These are phyloP conservation scores for Halichondria panicea DNA, from an alignment of 37 sponge, comb jelly and placozoan species.

Conservation along the genomic window DNA sequence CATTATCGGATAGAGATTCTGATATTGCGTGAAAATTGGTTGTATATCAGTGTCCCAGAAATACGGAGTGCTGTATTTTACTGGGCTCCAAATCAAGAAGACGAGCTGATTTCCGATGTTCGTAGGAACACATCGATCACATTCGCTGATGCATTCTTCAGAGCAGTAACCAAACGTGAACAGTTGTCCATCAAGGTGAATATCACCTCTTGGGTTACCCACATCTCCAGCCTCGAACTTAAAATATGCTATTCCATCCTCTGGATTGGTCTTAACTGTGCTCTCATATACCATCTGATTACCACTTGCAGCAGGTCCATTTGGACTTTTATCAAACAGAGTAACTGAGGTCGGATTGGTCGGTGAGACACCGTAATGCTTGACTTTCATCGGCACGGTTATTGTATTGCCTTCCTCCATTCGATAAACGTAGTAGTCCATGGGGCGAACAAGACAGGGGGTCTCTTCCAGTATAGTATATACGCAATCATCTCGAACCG, in stretches of 20 bases:
- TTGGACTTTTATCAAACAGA: not conserved
- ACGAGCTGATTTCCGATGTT: not conserved
- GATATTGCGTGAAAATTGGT: slow-evolving; percentile 52
- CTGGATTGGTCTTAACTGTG: slow-evolving; percentile 1
- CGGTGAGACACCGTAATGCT: slow-evolving; percentile 4
- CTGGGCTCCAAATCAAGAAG: not conserved
- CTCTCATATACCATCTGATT: not conserved
- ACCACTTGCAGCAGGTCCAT: slow-evolving; percentile 1
- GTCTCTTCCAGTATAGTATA: slow-evolving; percentile 6
- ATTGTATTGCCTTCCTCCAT: not conserved
- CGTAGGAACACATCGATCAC: not conserved
- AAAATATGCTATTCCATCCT: slow-evolving; percentile 12
- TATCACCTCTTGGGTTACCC: not conserved
- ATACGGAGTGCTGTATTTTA: not conserved
- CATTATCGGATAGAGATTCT: slow-evolving; percentile 42
- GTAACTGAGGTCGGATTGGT: not conserved
- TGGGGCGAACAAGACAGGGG: slow-evolving; percentile 13
- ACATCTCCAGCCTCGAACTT: not conserved
- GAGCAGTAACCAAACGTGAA: not conserved
- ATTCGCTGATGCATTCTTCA: not conserved
- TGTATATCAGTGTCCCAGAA: slow-evolving; percentile 32
- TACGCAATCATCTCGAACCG: slow-evolving; percentile 4
- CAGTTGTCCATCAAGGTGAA: not conserved
- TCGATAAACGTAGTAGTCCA: slow-evolving; percentile 12
- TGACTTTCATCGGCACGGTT: not conserved